Conservation (phyloP, 2,888 invertebrate genomes). For the Cephalotes varians region DNA sequence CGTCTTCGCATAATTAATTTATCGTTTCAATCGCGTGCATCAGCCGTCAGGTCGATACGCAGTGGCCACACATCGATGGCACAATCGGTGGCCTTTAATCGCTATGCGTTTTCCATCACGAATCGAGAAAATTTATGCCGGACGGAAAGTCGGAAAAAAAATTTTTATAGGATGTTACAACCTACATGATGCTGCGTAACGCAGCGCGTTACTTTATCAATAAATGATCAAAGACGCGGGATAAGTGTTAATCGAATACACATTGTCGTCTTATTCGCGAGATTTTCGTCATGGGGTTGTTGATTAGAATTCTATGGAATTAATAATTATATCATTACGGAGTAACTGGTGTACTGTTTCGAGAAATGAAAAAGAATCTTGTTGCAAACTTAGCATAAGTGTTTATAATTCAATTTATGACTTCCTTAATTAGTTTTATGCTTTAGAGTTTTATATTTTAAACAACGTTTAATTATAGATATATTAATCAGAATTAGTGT, state of each 20-base stretch:
- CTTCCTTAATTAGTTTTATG: background rate
- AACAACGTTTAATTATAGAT: background rate
- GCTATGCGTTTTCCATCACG: conserved; percentile 27
- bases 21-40: conserved; percentile 41
- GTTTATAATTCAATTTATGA: background rate
- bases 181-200: background rate
- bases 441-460: background rate
- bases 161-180: background rate
- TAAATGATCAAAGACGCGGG: conserved; percentile 5
- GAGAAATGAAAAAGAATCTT: background rate
- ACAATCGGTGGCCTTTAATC: conserved; percentile 62
- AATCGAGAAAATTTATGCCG: conserved; percentile 14
- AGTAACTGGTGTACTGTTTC: background rate
- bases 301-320: background rate
- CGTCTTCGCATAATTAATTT: conserved; percentile 62
- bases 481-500: background rate
- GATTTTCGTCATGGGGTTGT: background rate
- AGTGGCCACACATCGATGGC: conserved; percentile 2
- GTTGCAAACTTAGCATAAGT: background rate
- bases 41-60: conserved; percentile 6
- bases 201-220: background rate
- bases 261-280: background rate
- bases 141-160: background rate
- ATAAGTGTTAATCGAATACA: background rate
- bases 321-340: background rate